Conservation (phyloP, 2,888 invertebrate genomes). For the Gandaritis pyraliata region DNA sequence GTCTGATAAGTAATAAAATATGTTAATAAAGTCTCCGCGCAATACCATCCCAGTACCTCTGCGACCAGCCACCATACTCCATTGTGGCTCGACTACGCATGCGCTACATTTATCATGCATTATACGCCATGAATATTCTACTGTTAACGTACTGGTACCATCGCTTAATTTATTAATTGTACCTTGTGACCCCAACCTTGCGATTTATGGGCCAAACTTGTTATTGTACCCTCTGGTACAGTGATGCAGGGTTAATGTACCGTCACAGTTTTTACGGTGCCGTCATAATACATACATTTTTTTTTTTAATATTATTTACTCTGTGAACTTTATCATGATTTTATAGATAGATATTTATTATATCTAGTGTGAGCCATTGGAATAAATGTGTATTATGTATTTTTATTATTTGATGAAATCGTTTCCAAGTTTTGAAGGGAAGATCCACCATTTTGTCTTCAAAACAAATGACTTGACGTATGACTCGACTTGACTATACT, state of each 20-base stretch:
- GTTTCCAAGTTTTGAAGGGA: too few species aligned
- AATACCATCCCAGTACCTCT: constrained; percentile 8
- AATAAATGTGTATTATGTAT: too few species aligned
- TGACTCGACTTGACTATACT: too few species aligned
- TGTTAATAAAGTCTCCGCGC: neutral
- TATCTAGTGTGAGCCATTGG: too few species aligned
- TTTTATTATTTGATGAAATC: too few species aligned
- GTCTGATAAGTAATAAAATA: neutral
- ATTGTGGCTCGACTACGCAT: constrained; percentile 64
- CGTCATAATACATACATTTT: too few species aligned
- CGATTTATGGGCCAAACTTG: constrained; percentile 65
- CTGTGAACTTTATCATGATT: too few species aligned
- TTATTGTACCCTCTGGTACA: constrained; percentile 48
- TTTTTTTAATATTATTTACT: too few species aligned
- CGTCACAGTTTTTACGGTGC: neutral
- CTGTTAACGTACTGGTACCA: constrained; percentile 67
- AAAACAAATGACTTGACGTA: too few species aligned
- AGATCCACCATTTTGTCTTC: too few species aligned
- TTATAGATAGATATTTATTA: too few species aligned
- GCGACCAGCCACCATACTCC: constrained; percentile 21
- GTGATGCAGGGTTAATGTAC: constrained; percentile 30
- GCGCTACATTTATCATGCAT: constrained; percentile 75
- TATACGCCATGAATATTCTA: constrained; percentile 77
- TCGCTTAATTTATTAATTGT: constrained; percentile 78
- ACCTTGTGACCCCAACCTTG: constrained; percentile 59